phyloP scores from a whole-genome alignment of 2,113 vertebrate species.

The Leptobrachium ailaonicum region DNA sequence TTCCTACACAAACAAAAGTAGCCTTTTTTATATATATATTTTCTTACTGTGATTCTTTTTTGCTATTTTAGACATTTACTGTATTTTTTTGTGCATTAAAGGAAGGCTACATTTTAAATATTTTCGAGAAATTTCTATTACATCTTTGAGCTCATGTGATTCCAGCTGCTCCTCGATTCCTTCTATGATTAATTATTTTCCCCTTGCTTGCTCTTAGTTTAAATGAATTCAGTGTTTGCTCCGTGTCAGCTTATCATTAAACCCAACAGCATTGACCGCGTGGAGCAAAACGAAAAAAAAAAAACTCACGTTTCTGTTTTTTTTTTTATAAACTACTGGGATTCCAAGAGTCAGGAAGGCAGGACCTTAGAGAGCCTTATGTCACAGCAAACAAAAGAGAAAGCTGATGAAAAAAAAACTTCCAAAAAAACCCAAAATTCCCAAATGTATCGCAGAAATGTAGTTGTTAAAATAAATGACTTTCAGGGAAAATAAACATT shows the following conservation, averaged over 20 bases:
- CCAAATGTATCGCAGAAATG: conserved; percentile 15
- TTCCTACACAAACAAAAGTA: no score
- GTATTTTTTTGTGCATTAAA: no score
- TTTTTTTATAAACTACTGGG: neutral
- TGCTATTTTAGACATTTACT: no score
- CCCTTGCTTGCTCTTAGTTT: neutral
- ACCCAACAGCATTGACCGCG: neutral
- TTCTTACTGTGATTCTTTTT: no score
- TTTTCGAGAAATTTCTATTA: no score
- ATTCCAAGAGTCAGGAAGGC: conserved; percentile 9
- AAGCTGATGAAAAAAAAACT: neutral
- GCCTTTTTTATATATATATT: no score
- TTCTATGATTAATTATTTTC: neutral
- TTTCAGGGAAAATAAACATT: conserved; percentile 40
- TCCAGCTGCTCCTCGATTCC: no score
- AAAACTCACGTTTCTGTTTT: neutral
- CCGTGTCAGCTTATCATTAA: conserved; percentile 1
- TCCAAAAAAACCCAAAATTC: conserved; percentile 16
- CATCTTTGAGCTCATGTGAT: no score
- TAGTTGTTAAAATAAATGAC: conserved; percentile 44
- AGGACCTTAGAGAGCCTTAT: neutral
- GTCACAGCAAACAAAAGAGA: neutral
- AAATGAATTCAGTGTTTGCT: neutral
- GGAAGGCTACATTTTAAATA: no score
- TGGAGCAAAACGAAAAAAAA: neutral